A percentile compares a stretch with the other conserved stretches of the same genome.
phyloP scores from a whole-genome alignment of 2,888 invertebrate species.

The Lamproptera curius region DNA sequence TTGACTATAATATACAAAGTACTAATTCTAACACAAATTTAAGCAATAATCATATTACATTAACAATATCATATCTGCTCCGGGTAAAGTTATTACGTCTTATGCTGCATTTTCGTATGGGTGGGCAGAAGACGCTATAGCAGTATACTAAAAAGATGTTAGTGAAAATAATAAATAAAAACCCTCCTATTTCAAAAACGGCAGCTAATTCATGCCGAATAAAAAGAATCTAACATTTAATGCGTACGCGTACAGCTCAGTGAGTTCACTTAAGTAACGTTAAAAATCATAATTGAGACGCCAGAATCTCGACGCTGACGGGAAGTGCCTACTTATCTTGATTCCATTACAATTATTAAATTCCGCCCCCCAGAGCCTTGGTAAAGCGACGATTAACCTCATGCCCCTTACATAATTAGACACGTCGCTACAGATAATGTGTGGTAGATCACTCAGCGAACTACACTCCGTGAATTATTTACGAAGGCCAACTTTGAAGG shows the following conservation, averaged over 20 bases:
- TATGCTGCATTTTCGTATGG: too few species aligned
- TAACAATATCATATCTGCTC: too few species aligned
- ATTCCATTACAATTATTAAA: slow-evolving; percentile 31
- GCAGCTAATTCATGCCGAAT: not conserved
- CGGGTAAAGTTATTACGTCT: too few species aligned
- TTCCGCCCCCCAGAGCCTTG: slow-evolving; percentile 21
- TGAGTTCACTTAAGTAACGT: slow-evolving; percentile 2
- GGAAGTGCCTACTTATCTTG: slow-evolving; percentile 20
- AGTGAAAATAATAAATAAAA: not conserved
- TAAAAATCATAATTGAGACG: slow-evolving; percentile 21
- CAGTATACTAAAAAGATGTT: too few species aligned
- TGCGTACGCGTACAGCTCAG: not conserved
- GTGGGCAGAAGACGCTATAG: too few species aligned
- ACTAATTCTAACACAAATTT: too few species aligned
- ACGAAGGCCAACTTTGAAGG: not conserved
- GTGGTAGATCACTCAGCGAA: slow-evolving; percentile 18
- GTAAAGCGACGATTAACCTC: slow-evolving; percentile 30
- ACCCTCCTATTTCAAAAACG: not conserved
- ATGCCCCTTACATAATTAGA: slow-evolving; percentile 22
- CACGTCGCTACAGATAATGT: slow-evolving; percentile 21
- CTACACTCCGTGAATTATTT: slow-evolving; percentile 16
- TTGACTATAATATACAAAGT: too few species aligned
- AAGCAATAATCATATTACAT: too few species aligned
- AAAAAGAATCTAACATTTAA: slow-evolving; percentile 3
- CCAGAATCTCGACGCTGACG: slow-evolving; percentile 5